Evolutionary conservation across 2,888 invertebrate genomes (phyloP).

Genomic region (Dusona sp.): DNA sequence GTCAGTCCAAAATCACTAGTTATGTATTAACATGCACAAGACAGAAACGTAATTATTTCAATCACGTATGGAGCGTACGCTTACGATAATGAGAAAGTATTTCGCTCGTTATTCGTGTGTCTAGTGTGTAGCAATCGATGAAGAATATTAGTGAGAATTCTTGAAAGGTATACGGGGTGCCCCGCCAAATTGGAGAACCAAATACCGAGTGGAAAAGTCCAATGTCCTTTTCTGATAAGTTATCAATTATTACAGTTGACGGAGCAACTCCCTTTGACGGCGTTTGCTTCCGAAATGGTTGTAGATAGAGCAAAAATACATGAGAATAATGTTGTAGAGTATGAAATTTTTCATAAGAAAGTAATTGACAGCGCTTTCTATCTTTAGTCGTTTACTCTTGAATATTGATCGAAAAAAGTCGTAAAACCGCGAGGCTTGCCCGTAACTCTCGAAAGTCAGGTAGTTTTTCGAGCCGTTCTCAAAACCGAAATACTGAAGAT

Average conservation of each 20-base stretch:
- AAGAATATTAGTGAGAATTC: neutral
- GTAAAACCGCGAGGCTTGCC: neutral
- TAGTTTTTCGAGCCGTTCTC: neutral
- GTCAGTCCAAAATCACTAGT: neutral
- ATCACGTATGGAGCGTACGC: conserved; percentile 42
- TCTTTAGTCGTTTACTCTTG: neutral
- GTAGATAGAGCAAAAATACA: neutral
- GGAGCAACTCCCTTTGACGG: no score
- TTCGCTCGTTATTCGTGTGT: conserved; percentile 43
- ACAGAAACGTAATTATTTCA: conserved; percentile 50
- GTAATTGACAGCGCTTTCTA: neutral
- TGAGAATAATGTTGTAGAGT: neutral
- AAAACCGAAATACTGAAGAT: neutral
- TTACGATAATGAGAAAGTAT: conserved; percentile 63
- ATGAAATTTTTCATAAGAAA: neutral
- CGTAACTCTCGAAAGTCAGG: neutral
- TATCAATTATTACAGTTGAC: no score
- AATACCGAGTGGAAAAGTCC: neutral
- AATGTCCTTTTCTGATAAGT: neutral
- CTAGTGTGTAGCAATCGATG: conserved; percentile 24
- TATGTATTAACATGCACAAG: neutral
- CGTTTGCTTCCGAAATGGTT: neutral
- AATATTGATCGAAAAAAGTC: neutral
- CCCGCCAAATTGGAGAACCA: neutral
- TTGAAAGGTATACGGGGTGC: neutral